These are phyloP conservation scores for Electrona antarctica DNA, from an alignment of 2,113 vertebrate genomes.

Conservation along the genomic window DNA sequence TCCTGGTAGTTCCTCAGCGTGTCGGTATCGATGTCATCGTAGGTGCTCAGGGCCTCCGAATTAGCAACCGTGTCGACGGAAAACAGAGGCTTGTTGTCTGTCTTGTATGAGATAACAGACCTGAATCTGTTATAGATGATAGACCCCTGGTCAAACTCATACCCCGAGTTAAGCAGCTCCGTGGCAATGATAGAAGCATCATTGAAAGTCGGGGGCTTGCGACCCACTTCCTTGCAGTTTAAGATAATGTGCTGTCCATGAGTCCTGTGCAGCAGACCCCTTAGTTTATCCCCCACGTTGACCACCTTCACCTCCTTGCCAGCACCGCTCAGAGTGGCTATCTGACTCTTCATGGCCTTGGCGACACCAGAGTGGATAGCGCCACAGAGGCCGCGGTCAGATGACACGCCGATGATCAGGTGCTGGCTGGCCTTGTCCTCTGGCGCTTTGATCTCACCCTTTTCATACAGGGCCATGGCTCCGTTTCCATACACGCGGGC, in stretches of 20 bases:
- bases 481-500: conserved; percentile 90
- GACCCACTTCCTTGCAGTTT: conserved; percentile 92
- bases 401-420: conserved; percentile 91
- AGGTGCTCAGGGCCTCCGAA: conserved; percentile 90
- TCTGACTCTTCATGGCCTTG: conserved; percentile 89
- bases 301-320: conserved; percentile 96
- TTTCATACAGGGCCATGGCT: conserved; percentile 92
- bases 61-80: conserved; percentile 87
- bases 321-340: conserved; percentile 73
- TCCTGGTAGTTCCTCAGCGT: conserved; percentile 98
- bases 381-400: conserved; percentile 94
- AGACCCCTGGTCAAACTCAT: conserved; percentile 92
- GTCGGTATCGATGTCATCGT: conserved; percentile 95
- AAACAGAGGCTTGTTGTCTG: conserved; percentile 87
- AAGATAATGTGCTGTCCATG: conserved; percentile 87
- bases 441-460: conserved; percentile 89
- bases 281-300: conserved; percentile 94
- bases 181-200: conserved; percentile 89
- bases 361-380: conserved; percentile 92
- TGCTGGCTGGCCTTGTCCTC: conserved; percentile 87
- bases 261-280: conserved; percentile 89
- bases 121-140: conserved; percentile 93
- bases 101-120: conserved; percentile 97
- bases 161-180: conserved; percentile 91
- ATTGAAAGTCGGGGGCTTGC: conserved; percentile 89